Base-by-base conservation (phyloP, 1,140 invertebrate genomes). In the Dreissena polymorpha region DNA sequence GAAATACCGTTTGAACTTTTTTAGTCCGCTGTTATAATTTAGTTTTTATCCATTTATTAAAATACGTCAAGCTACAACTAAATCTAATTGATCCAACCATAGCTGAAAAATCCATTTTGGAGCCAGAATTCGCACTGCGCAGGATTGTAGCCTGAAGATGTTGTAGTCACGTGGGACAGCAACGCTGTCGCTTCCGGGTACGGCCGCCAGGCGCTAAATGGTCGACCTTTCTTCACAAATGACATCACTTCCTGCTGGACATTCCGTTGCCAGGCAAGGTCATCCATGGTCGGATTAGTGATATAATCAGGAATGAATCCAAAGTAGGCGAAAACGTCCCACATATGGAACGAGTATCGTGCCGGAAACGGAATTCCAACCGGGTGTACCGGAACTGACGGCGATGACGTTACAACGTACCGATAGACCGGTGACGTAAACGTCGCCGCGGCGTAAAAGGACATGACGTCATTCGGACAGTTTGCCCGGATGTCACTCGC, bases 301-400 rank as follows among this genome's bases (percentile, higher is more conserved):
- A 85, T 86, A 27, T 86, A 79, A 8, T 86, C 78, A 18, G 68
- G 27, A 8, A 89, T 87, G 18, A 78, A 75, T 0, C 85, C 87
- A 53, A 91, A 90, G 76, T 89, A 91, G 8, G 85, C 89, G 27
- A 88, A 69, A 16, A 84, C 25, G 65, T 90, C 90, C 87, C 88
- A 90, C 69, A 86, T 86, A 23, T 90, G 85, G 65, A 88, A 87
- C 0, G 88, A 63, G 72, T 90, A 89, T 8, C 55, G 39, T 27
- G 85, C 74, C 12, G 76, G 74, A 53, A 86, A 85, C 8, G 86
- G 83, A 16, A 86, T 67, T n/a, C 82, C 84, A 29, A 88, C 53
- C 14, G 72, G 14, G 49, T 77, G 79, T 39, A 88, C 84, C 0
- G 86, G 86, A n/a, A 81, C 27, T 0, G 86, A 90, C 0, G 89